Percentiles rank a stretch among this genome's conserved stretches.
Conservation (phyloP, 2,113 vertebrate species). For the Agapornis roseicollis region DNA sequence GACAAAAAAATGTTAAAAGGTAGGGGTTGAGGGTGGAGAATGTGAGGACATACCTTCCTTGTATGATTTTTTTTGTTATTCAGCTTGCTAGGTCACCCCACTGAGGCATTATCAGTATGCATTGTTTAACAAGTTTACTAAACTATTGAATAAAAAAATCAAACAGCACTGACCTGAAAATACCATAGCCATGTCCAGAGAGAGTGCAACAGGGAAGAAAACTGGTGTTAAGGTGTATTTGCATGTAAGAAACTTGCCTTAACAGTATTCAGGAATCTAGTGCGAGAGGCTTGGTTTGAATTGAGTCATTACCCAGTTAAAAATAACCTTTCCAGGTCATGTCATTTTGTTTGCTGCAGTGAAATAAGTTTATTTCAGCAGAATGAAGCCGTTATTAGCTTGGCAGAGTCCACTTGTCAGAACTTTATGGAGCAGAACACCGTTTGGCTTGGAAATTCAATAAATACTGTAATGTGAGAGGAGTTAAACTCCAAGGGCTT, state of each 20-base stretch:
- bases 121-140: constrained; percentile 4
- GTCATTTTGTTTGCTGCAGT: constrained; percentile 93
- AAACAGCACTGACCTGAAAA: background rate
- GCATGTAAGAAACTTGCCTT: constrained; percentile 74
- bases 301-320: constrained; percentile 86
- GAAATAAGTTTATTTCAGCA: constrained; percentile 97
- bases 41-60: background rate
- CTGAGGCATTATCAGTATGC: background rate
- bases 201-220: background rate
- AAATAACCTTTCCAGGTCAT: constrained; percentile 97
- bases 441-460: constrained; percentile 90
- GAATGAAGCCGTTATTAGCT: constrained; percentile 90
- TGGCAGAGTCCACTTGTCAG: constrained; percentile 90
- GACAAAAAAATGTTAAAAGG: background rate
- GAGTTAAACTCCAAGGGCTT: constrained; percentile 85
- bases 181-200: background rate
- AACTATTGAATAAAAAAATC: constrained; percentile 3
- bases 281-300: constrained; percentile 76
- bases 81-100: background rate
- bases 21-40: background rate
- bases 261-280: constrained; percentile 51
- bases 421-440: constrained; percentile 93
- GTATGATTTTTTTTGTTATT: background rate
- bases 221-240: background rate
- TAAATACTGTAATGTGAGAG: constrained; percentile 89